phyloP scores from a whole-genome alignment of 2,113 vertebrate species.

The Hippoglossus stenolepis region DNA sequence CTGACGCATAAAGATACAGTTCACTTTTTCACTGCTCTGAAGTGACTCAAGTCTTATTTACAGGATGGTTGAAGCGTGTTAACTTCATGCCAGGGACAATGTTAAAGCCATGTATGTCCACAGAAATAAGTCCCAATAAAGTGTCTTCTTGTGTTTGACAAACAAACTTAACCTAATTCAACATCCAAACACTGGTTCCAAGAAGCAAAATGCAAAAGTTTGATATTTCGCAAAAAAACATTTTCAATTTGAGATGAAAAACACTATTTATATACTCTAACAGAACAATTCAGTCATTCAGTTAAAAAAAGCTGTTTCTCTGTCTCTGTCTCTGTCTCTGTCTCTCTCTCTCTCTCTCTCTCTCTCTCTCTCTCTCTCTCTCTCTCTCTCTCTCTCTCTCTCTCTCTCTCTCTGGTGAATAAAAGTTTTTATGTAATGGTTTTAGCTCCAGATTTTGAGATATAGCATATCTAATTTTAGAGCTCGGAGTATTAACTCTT shows the following conservation, averaged over 20 bases:
- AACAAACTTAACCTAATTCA: no score
- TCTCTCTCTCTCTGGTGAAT: background rate
- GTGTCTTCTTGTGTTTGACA: no score
- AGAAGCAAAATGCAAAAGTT: background rate
- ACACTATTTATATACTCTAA: background rate
- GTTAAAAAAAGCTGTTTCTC: background rate
- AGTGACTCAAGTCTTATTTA: no score
- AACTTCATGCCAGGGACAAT: no score
- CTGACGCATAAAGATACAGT: no score
- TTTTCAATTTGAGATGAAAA: background rate
- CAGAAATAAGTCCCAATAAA: no score
- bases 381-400: no score
- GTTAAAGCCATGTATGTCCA: no score
- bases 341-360: no score
- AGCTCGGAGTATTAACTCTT: conserved; percentile 57
- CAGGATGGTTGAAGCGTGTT: no score
- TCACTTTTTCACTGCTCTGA: no score
- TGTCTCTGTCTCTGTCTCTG: no score
- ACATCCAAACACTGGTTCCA: background rate
- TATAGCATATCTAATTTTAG: conserved; percentile 49
- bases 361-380: background rate
- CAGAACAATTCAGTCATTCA: background rate
- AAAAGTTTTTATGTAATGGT: background rate
- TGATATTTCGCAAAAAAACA: background rate
- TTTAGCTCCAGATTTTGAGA: conserved; percentile 26